Base-by-base conservation (phyloP, 2,113 vertebrate genomes). In the Illadopsis cleaveri region DNA sequence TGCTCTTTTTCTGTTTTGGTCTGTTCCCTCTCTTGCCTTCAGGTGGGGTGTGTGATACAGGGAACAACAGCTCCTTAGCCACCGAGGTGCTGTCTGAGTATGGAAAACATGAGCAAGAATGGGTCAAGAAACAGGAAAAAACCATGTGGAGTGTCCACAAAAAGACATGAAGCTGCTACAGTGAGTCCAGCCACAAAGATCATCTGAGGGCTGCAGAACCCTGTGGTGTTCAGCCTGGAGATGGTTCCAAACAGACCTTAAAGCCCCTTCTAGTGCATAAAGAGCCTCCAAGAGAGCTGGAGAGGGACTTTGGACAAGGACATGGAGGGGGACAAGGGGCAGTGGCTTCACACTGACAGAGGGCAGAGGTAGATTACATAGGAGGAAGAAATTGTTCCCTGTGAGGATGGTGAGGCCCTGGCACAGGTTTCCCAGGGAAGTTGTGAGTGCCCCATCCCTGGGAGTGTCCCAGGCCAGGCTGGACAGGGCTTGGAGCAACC, bases 361-460 rank as follows among this genome's bases (percentile, higher is more conserved):
- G 14, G 25, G 3, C 9, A 54, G 47, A 54, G 25, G 17, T 33
- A 35, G 16, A 16, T 54, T 7, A 3, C 21, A 23, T 2, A 31
- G 3, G 0, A 19, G 35, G 30, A 61, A 76, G 62, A 31, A 76
- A 47, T 35, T 23, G 1, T 76, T 31, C 30, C 12, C 14, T 54
- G 25, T 13, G 38, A 82, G 45, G 30, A 2, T 66, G 28, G 6
- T 0, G 7, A 60, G 7, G 16, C 1, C 7, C 24, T 60, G n/a
- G 53, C 45, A 18, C n/a, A 75, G n/a, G 24, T 0, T 81, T 6
- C 14, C 38, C 64, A 61, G 40, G n/a, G 56, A 4, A 79, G n/a
- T 48, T 70, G 40, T 25, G 47, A 8, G 19, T 54, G 47, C 3
- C 3, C 16, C 40, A 62, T 21, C 56, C n/a, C 54, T 82, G 47